Conservation (phyloP, 64 coral and sea anemone species). For the Stichodactyla mertensii region DNA sequence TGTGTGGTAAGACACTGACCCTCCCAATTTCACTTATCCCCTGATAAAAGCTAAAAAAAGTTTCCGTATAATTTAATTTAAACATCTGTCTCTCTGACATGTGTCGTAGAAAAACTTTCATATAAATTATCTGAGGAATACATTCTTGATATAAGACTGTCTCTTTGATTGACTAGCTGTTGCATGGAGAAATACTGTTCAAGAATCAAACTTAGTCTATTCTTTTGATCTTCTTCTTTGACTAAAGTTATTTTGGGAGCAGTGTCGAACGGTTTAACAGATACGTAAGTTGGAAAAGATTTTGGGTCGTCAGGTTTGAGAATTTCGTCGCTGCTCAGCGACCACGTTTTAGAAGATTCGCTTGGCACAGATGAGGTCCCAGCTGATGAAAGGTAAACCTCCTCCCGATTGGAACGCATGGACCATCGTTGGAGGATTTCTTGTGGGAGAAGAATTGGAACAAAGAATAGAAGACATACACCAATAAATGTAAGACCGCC, state of each 20-base stretch:
- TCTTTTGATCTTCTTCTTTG: background rate
- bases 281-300: background rate
- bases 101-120: background rate
- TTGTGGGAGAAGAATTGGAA: constrained; percentile 67
- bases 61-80: background rate
- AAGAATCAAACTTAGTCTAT: constrained; percentile 42
- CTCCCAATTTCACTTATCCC: too few relatives aligned
- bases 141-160: constrained; percentile 35
- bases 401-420: constrained; percentile 39
- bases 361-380: constrained; percentile 9
- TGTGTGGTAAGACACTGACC: too few relatives aligned
- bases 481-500: constrained; percentile 71
- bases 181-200: constrained; percentile 84
- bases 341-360: constrained; percentile 35
- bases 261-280: background rate
- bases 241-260: background rate
- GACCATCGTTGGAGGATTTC: constrained; percentile 61
- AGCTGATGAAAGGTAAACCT: constrained; percentile 19
- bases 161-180: constrained; percentile 56
- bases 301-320: background rate
- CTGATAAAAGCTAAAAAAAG: too few relatives aligned
- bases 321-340: background rate
- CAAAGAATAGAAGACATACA: constrained; percentile 68
- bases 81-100: constrained; percentile 30
- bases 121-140: constrained; percentile 33